Evolutionary conservation across 2,113 vertebrate species (phyloP), one percentile per base, ranked within the genome.

Genomic region (Argyrosomus japonicus): DNA sequence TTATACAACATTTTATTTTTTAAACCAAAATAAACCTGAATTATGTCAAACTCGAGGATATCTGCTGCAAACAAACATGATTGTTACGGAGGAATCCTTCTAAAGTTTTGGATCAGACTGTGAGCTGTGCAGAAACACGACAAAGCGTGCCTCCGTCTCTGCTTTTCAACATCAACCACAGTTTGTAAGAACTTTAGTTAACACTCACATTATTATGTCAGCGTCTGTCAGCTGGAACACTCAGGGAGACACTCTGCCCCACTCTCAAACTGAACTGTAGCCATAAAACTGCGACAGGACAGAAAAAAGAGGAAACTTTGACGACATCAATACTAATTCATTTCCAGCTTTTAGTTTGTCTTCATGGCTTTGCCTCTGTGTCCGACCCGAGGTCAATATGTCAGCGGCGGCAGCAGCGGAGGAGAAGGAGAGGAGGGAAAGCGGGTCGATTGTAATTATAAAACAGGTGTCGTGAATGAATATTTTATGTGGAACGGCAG

Each of bases 361-460:
- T 80, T 87, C 4, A 83, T 65, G 74, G 79, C 74, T 78, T 86
- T 19, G 77, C 60, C 77, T 64, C 60, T 0, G 61, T 6, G 68
- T 70, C 29, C 2, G 40, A 75, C 9, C 36, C 1, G 75, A 68
- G 78, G 88, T 90, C 88, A 76, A 83, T 86, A 85, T 29, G 60
- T 69, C 14, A 12, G 73, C 12, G 17, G 65, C 18, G 61, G 36
- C 36, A 40, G 36, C 36, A 40, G 36, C 36, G 7, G 36, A 79
- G 67, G 75, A 68, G 53, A 32, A 71, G 65, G 48, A 11, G 77
- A 79, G 60, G 68, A 65, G 58, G 71, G 18, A 53, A 8, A 53
- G 40, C 8, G 2, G 86, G 82, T 93, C 87, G 86, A 92, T 91
- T 90, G 76, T 90, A 85, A 92, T 93, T 92, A 91, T 86, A 77